Base-by-base conservation (phyloP, 1,140 invertebrate genomes). In the Apis cerana region DNA sequence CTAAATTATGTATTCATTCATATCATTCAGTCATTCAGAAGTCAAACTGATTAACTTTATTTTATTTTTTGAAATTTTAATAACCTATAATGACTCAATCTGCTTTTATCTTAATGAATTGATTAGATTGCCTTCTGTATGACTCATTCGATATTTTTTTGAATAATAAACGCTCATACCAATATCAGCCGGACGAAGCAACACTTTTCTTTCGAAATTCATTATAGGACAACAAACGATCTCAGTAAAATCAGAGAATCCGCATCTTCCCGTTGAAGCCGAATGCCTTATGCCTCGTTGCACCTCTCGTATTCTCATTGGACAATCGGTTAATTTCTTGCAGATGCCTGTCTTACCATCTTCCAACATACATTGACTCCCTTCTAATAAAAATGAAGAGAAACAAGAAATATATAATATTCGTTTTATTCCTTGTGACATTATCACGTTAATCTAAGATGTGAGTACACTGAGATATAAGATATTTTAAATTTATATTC, bases 211-310 rank as follows among this genome's bases (percentile, higher is more conserved):
- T 2, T 54, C 54, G 19, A 86, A 43, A 52, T 88, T 83, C 5
- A 43, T 0, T 11, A 82, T 0, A 0, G 89, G 91, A 70, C 93
- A 94, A 54, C 93, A 94, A 62, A 93, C 92, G 19, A 93, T 91
- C 81, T 94, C 93, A 0, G 85, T 78, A 1, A 82, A 78, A 12
- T 81, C 77, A 2, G 82, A 54, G 33, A 93, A 94, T 0, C 91
- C 89, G 33, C 93, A 94, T n/a, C 92, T 89, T 5, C 83, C 90
- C 15, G 64, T 77, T 0, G 89, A 86, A 2, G 74, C 68, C 2
- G 84, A 59, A 12, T 50, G 75, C 43, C 92, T 88, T 80, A 23
- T 88, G 50, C 92, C 89, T 50, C 86, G 56, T 5, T 74, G 54
- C 0, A 89, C 90, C 58, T 93, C 92, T 0, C 74, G 82, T 7